Base-by-base conservation (phyloP, 2,113 vertebrate species). In the Ivindomyrus marchei region DNA sequence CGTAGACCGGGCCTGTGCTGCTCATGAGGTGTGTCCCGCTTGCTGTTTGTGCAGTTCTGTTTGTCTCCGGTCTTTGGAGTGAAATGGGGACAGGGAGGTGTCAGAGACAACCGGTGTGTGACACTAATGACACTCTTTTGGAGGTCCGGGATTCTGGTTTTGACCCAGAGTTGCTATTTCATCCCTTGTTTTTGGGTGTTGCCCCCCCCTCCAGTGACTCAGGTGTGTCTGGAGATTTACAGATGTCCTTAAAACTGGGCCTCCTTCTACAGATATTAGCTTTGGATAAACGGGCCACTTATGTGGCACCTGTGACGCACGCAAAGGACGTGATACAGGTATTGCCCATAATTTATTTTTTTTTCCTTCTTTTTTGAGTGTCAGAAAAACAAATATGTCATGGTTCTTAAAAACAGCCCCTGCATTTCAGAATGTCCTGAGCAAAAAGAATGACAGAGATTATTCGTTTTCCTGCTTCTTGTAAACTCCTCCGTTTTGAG, bases 61-160 rank as follows among this genome's bases (percentile, higher is more conserved):
- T 13, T 70, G 27, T 70, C 62, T 70, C 62, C 1, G 19, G 11
- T 92, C 92, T 93, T 89, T 66, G 27, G 62, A 27, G 62, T 70
- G 62, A 66, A 27, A 89, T 62, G 84, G 84, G 94, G 93, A 94
- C 92, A 94, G 92, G 94, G 90, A 85, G 85, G 89, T 90, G 88
- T 88, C 92, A 91, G 88, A 91, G 89, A n/a, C 62, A 39, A 88
- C 24, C 4, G 45, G 31, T 47, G 89, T 74, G 89, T 24, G 36
- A 15, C 27, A 50, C 50, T 2, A 49, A 50, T 36, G 1, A 19
- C 5, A 1, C 49, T 27, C 31, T 31, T 58, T 88, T 56, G 47
- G 36, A 39, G 36, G 39, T 17, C 13, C 9, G 2, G 74, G 74
- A 42, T 80, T 80, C 74, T 42, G 74, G 74, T 42, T 80, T 19